phyloP scores from a whole-genome alignment of 2,113 vertebrate species.

The Muntiacus reevesi region DNA sequence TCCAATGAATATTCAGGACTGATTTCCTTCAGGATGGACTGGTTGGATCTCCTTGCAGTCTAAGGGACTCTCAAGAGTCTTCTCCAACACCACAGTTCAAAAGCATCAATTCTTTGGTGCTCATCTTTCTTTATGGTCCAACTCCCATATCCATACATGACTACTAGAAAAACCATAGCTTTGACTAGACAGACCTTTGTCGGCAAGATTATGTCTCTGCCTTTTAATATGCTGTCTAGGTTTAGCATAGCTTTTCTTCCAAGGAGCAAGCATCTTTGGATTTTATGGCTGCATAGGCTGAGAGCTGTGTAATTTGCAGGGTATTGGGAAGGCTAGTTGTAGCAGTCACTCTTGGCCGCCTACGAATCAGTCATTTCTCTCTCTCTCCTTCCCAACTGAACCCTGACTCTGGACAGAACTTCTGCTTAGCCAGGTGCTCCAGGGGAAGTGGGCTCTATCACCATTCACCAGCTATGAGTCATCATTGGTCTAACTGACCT shows the following conservation, averaged over 20 bases:
- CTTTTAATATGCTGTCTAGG: not conserved
- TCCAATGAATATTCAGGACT: not conserved
- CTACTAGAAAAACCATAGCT: not conserved
- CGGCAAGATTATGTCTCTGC: not conserved
- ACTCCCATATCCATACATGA: not conserved
- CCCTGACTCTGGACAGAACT: not conserved
- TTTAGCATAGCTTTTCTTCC: not conserved
- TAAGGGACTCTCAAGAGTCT: not conserved
- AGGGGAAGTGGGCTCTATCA: not conserved
- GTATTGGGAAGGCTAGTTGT: not conserved
- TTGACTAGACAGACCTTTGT: not conserved
- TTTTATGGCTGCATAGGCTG: not conserved
- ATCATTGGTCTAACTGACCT: not conserved
- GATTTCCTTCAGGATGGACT: not conserved
- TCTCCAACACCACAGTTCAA: not conserved
- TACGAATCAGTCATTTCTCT: not conserved
- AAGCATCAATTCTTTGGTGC: not conserved
- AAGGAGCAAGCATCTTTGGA: not conserved
- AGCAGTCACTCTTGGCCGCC: not conserved
- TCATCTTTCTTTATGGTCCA: not conserved
- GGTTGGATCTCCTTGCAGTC: not conserved
- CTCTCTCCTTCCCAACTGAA: not conserved
- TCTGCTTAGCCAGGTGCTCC: not conserved
- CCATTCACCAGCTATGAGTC: not conserved
- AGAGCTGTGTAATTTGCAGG: not conserved